These are phyloP conservation scores for Augochlorella aurata DNA, from an alignment of 2,888 invertebrate genomes.

Conservation along the genomic window DNA sequence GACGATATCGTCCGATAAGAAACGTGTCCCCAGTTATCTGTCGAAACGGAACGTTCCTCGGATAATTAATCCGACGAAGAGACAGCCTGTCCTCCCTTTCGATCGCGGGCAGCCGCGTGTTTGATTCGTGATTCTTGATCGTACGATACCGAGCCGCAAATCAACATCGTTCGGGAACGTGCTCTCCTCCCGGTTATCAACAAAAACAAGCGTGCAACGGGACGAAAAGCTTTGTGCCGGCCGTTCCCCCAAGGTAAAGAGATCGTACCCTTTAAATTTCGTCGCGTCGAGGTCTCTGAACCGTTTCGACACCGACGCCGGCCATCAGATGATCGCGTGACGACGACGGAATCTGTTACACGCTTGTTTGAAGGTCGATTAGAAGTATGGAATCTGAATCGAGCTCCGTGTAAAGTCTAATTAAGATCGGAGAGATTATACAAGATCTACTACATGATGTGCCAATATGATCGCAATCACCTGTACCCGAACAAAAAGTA, in stretches of 20 bases:
- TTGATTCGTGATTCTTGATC: constrained; percentile 43
- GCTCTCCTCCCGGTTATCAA: constrained; percentile 22
- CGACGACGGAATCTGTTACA: too few relatives aligned
- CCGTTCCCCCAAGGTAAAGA: background rate
- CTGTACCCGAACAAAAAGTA: too few relatives aligned
- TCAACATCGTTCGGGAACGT: constrained; percentile 17
- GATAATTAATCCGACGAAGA: constrained; percentile 14
- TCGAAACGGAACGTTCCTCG: background rate
- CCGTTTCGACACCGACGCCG: background rate
- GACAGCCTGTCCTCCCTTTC: constrained; percentile 16
- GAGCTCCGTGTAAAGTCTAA: too few relatives aligned
- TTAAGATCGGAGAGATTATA: too few relatives aligned
- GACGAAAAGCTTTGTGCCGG: background rate
- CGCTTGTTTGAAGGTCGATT: too few relatives aligned
- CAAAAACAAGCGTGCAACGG: constrained; percentile 2
- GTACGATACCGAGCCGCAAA: constrained; percentile 38
- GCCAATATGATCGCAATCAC: too few relatives aligned
- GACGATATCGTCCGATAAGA: background rate
- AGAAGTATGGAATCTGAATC: too few relatives aligned
- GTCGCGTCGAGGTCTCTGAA: background rate
- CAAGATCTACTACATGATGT: too few relatives aligned
- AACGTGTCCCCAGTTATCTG: constrained; percentile 20
- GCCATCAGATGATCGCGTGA: too few relatives aligned
- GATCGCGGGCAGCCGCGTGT: constrained; percentile 35
- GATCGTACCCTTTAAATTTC: background rate